Evolutionary conservation across 2,113 vertebrate genomes (phyloP).

Genomic region (Sylvietta virens): DNA sequence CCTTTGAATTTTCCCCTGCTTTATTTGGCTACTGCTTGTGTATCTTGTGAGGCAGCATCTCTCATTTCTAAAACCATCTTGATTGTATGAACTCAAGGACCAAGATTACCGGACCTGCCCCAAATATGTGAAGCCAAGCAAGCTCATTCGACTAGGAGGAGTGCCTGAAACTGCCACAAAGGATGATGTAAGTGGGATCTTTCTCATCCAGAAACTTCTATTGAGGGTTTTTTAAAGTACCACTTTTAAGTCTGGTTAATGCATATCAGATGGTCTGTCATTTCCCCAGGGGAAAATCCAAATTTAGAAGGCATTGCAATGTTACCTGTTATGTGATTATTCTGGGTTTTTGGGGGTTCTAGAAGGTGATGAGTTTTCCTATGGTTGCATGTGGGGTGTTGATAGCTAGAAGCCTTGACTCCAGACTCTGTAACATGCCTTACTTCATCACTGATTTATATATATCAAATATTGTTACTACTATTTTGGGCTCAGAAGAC

Average conservation of each 20-base stretch:
- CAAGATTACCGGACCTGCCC: conserved; percentile 91
- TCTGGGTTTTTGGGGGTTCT: neutral
- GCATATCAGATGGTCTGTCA: neutral
- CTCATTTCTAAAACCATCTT: conserved; percentile 48
- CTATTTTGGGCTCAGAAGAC: neutral
- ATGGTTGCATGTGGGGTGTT: neutral
- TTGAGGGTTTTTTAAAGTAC: neutral
- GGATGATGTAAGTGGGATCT: conserved; percentile 82
- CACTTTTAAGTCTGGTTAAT: neutral
- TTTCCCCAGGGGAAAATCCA: neutral
- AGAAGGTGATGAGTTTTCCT: neutral
- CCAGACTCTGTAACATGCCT: neutral
- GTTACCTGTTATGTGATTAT: neutral
- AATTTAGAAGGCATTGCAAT: neutral
- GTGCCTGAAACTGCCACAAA: conserved; percentile 92
- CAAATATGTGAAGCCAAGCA: conserved; percentile 86
- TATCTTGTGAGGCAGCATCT: neutral
- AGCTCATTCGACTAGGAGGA: conserved; percentile 86
- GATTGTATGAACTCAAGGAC: conserved; percentile 80
- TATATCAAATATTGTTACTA: neutral
- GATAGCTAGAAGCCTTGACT: neutral
- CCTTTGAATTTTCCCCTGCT: neutral
- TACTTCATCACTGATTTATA: neutral
- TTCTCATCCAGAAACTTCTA: neutral
- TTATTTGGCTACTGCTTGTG: neutral